Percentiles rank a stretch among this genome's conserved stretches.
Evolutionary conservation across 1,140 invertebrate genomes (phyloP).

Genomic region (Sitobion miscanthi): DNA sequence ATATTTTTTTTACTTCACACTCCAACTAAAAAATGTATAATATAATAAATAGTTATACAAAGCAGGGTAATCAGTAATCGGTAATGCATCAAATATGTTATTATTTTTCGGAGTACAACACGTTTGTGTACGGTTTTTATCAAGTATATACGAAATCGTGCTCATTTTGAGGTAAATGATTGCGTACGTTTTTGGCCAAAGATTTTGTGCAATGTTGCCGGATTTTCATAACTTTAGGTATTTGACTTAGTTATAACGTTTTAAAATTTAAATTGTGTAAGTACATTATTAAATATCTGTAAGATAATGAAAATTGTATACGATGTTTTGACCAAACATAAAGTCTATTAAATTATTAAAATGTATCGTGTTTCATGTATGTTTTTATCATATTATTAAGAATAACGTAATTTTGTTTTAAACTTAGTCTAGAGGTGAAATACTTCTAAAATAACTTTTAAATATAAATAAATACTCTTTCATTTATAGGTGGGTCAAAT

Average conservation of each 20-base stretch:
- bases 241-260: neutral
- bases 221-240: neutral
- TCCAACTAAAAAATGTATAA: conserved; percentile 12
- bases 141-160: no score
- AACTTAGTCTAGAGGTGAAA: neutral
- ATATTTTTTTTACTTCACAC: neutral
- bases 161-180: no score
- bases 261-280: no score
- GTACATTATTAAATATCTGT: no score
- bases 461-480: neutral
- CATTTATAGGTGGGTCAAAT: neutral
- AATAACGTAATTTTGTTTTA: neutral
- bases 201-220: neutral
- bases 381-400: neutral
- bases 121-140: no score
- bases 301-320: neutral
- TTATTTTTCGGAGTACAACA: no score
- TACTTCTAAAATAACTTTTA: neutral
- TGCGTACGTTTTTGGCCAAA: neutral
- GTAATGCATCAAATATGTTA: no score
- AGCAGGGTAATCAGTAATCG: no score
- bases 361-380: neutral
- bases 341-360: neutral
- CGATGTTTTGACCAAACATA: neutral
- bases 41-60: neutral